Evolutionary conservation across 2,888 invertebrate species (phyloP).

Genomic region (Tholera decimalis): DNA sequence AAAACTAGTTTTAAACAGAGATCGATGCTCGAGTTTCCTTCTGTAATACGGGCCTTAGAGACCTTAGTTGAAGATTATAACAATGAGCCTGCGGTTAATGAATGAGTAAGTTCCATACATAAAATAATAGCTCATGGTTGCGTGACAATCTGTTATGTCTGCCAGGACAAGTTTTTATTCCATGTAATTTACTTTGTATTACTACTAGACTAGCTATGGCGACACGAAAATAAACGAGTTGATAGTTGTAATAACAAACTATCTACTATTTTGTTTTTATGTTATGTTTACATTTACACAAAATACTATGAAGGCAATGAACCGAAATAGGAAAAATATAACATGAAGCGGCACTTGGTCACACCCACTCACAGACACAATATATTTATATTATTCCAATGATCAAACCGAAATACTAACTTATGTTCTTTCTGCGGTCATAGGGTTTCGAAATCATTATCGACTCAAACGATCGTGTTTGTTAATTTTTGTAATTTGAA

Average conservation of each 20-base stretch:
- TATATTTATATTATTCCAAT: not conserved
- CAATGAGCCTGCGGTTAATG: conserved; percentile 28
- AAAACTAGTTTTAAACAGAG: too few species aligned
- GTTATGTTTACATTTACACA: conserved; percentile 29
- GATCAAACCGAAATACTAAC: not conserved
- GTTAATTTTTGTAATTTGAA: not conserved
- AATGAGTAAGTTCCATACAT: conserved; percentile 36
- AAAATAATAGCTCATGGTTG: conserved; percentile 40
- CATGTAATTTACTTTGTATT: conserved; percentile 8
- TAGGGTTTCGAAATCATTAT: not conserved
- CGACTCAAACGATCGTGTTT: not conserved
- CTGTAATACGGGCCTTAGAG: not conserved
- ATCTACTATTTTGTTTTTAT: conserved; percentile 17
- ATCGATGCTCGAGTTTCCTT: too few species aligned
- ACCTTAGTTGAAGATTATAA: conserved; percentile 13
- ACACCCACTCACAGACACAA: not conserved
- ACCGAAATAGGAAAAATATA: conserved; percentile 33
- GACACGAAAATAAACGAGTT: conserved; percentile 17
- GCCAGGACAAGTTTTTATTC: conserved; percentile 9
- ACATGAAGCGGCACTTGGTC: conserved; percentile 19
- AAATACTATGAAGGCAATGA: conserved; percentile 30
- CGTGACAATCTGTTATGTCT: conserved; percentile 25
- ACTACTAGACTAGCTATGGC: not conserved
- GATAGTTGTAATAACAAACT: conserved; percentile 31
- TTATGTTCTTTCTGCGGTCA: not conserved